Evolutionary conservation across 2,888 invertebrate genomes (phyloP).

Genomic region (Cephus rjabovi): DNA sequence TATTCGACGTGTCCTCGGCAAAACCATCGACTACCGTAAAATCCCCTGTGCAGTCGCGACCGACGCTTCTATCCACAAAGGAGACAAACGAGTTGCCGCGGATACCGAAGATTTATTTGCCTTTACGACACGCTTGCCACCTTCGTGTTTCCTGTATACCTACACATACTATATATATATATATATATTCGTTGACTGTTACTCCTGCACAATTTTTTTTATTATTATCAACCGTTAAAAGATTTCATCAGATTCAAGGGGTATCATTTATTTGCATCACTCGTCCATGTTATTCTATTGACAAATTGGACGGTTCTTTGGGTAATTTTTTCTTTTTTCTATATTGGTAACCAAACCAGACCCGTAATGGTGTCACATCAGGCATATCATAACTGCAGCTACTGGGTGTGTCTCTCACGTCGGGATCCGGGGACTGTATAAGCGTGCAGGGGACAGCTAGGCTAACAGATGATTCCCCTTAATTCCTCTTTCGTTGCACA

Average conservation of each 20-base stretch:
- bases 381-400: neutral
- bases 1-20: neutral
- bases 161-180: neutral
- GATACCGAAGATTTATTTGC: neutral
- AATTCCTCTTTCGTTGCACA: conserved; percentile 61
- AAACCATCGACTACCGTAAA: conserved; percentile 2
- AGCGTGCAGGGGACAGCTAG: conserved; percentile 63
- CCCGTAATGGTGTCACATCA: neutral
- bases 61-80: conserved; percentile 1
- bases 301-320: neutral
- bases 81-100: conserved; percentile 12
- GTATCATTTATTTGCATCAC: neutral
- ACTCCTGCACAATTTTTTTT: too few relatives aligned
- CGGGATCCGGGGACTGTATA: conserved; percentile 49
- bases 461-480: conserved; percentile 64
- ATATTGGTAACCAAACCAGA: neutral
- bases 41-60: neutral
- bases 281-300: neutral
- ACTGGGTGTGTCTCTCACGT: conserved; percentile 35
- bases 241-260: neutral
- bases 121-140: neutral
- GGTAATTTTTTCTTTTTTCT: neutral
- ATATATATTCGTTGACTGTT: too few relatives aligned
- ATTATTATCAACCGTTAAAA: neutral
- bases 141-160: neutral